Evolutionary conservation across 2,113 vertebrate species (phyloP).

Genomic region (Leuciscus idus): DNA sequence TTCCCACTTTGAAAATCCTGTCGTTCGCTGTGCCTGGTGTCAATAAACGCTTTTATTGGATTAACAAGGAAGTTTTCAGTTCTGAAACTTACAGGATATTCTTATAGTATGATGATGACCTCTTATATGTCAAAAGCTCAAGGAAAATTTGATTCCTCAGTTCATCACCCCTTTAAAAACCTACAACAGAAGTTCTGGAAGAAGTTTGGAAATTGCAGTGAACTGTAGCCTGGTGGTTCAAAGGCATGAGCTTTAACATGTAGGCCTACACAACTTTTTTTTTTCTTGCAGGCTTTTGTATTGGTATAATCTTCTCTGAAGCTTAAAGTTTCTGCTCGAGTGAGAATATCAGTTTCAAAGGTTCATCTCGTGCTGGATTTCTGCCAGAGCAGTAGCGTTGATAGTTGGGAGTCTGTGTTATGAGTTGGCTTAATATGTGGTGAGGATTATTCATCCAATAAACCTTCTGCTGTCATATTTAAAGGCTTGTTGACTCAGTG

Average conservation of each 20-base stretch:
- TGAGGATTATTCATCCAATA: slow-evolving; percentile 15
- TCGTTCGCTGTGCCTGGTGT: too few species aligned
- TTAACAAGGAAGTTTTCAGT: too few species aligned
- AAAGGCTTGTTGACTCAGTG: slow-evolving; percentile 15
- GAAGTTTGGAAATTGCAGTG: not conserved
- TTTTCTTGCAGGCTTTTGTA: not conserved
- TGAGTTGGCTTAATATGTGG: slow-evolving; percentile 31
- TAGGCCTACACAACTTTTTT: not conserved
- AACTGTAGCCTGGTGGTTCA: not conserved
- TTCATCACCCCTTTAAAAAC: not conserved
- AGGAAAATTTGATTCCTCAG: too few species aligned
- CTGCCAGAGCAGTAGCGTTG: slow-evolving; percentile 62
- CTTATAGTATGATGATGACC: too few species aligned
- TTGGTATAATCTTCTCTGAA: slow-evolving; percentile 25
- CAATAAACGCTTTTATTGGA: too few species aligned
- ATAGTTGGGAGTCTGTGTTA: slow-evolving; percentile 53
- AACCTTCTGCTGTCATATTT: slow-evolving; percentile 17
- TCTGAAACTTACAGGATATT: too few species aligned
- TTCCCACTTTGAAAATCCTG: too few species aligned
- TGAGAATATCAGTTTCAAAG: slow-evolving; percentile 59
- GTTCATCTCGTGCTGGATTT: slow-evolving; percentile 53
- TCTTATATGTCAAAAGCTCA: too few species aligned
- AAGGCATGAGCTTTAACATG: not conserved
- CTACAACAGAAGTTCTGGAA: not conserved
- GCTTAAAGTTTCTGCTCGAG: slow-evolving; percentile 46